These are phyloP conservation scores for Keiferia lycopersicella DNA, from an alignment of 2,888 invertebrate genomes.

Conservation along the genomic window DNA sequence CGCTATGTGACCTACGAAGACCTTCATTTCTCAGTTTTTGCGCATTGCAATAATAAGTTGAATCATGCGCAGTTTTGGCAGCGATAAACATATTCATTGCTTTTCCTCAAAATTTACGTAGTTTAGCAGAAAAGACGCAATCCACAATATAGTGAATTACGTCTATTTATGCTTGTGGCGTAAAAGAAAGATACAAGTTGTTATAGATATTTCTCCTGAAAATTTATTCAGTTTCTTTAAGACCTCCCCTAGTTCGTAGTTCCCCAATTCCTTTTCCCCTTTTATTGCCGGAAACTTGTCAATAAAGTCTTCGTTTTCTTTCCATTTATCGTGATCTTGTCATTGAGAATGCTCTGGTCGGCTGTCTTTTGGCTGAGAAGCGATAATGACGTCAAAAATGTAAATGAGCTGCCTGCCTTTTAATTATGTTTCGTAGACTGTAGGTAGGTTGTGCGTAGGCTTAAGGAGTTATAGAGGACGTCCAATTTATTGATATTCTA, in stretches of 20 bases:
- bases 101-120: background rate
- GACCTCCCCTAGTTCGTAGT: background rate
- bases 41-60: background rate
- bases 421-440: background rate
- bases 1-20: slow-evolving; percentile 6
- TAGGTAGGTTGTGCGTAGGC: background rate
- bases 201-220: no score
- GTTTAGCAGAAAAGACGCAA: no score
- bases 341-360: background rate
- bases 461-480: slow-evolving; percentile 3
- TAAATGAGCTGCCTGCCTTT: background rate
- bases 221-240: no score
- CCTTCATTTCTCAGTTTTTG: background rate
- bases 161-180: no score
- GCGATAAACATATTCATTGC: background rate
- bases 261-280: background rate
- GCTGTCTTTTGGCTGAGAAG: background rate
- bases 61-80: slow-evolving; percentile 2
- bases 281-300: background rate
- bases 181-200: no score
- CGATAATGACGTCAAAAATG: background rate
- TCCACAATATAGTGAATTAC: no score
- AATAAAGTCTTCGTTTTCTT: background rate
- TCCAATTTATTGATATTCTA: background rate
- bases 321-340: background rate